Evolutionary conservation across 2,797 vertebrate species (phyloP), one percentile per base, ranked within the genome.

Genomic region (Otolemur crassicaudatus): DNA sequence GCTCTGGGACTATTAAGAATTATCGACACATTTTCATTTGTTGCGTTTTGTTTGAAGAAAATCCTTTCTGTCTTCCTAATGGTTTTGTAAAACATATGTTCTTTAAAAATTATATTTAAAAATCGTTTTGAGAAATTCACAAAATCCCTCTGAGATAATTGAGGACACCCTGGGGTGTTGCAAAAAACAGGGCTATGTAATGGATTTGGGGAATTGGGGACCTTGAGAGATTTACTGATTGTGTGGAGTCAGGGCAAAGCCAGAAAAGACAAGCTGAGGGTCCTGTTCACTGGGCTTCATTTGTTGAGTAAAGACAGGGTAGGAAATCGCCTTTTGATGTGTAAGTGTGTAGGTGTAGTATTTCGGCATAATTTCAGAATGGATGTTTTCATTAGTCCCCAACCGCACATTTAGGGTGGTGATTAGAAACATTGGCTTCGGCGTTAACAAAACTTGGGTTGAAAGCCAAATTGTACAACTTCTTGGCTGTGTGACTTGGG

Each of bases 91-190:
- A 90, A 49, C 70, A 49, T 77, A 84, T 58, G 63, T 70, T 94
- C 58, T 94, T 95, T 46, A 10, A 92, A 90, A 85, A 84, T 95
- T 63, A 75, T 0, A 0, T 93, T 95, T 94, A 91, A 95, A 97
- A 84, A 94, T 89, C 96, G 93, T 94, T 96, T 94, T 95, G 23
- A 95, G 80, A 97, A 87, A 91, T 95, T 96, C 37, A 13, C 53
- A 83, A 94, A 94, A 84, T 89, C 89, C 94, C 60, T 96, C 87
- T 92, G 94, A 90, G 97, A 95, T 96, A 91, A 97, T 91, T 92
- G 87, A 82, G 91, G 95, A 75, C 58, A 46, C 81, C 65, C 93
- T 90, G 76, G 61, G 83, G 60, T 87, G 77, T 91, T n/a, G n/a
- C 46, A 92, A 93, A 95, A 93, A 77, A 56, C 75, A 94, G 40